These are phyloP conservation scores for Corbicula japonica DNA, from an alignment of 2,888 invertebrate species.

Conservation along the genomic window DNA sequence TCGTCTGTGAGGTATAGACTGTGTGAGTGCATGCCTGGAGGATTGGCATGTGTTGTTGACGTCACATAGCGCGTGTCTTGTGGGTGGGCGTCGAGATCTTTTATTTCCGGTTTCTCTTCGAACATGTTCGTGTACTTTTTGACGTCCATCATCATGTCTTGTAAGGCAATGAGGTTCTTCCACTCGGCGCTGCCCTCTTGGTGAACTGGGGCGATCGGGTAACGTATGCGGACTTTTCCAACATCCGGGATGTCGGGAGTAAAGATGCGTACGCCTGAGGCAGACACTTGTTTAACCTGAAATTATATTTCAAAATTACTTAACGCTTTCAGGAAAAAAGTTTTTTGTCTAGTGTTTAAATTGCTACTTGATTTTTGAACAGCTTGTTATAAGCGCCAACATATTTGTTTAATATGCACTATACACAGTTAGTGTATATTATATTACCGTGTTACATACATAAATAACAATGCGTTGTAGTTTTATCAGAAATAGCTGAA, in stretches of 20 bases:
- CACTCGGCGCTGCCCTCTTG: conserved; percentile 74
- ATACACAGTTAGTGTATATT: not conserved
- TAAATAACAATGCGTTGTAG: not conserved
- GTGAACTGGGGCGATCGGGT: conserved; percentile 76
- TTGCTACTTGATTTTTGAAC: not conserved
- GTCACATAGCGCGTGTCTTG: conserved; percentile 58
- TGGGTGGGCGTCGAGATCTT: conserved; percentile 12
- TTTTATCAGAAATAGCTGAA: not conserved
- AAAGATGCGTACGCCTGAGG: conserved; percentile 71
- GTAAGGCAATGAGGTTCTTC: conserved; percentile 75
- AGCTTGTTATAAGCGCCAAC: not conserved
- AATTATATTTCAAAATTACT: not conserved
- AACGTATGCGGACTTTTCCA: conserved; percentile 75
- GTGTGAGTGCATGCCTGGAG: conserved; percentile 70
- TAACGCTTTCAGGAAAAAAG: not conserved
- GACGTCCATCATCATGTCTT: conserved; percentile 68
- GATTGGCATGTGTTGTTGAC: conserved; percentile 50
- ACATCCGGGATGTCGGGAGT: conserved; percentile 73
- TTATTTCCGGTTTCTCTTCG: conserved; percentile 46
- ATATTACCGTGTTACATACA: not conserved
- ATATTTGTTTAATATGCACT: not conserved
- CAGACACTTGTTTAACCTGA: conserved; percentile 52
- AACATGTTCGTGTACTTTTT: conserved; percentile 43
- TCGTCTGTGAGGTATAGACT: conserved; percentile 62
- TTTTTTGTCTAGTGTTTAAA: not conserved